Evolutionary conservation across 2,113 vertebrate genomes (phyloP), one percentile per base, ranked within the genome.

Genomic region (Ailuropoda melanoleuca): DNA sequence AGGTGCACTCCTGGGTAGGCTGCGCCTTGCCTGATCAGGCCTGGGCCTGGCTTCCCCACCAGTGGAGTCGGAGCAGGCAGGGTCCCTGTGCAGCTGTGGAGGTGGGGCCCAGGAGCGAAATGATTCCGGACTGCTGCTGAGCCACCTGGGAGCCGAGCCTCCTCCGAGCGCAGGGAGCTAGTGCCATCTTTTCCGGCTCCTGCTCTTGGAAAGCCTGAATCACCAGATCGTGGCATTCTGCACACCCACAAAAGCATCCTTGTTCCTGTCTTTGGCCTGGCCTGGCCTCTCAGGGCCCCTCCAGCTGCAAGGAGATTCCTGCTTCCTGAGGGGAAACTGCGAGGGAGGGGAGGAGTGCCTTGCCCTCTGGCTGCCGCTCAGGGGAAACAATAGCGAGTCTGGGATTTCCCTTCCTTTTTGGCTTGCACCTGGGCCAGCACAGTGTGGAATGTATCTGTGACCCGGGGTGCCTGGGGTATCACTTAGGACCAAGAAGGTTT

Each of bases 351-450:
- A 29, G 11, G 7, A 14, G 2, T 4, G 5, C 31, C 43, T 13
- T 24, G 4, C 31, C 21, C 39, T 77, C 11, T 62, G 84, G 72
- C 84, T 15, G 34, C 4, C 15, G 72, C 8, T 43, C 19, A 7
- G 6, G 10, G 58, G 89, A 50, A 92, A 18, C 26, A 53, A 2
- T 4, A 21, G 29, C 0, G 0, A 29, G 4, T 11, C 93, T 46
- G 70, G 37, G 60, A 8, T 56, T 86, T 24, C 55, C 48, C 24
- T 53, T 70, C 26, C 17, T 48, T 17, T 26, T 21, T 55, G 53
- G 39, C n/a, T 0, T 3, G 19, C 3, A 0, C 13, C 9, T 31
- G 74, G 4, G 26, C 1, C 34, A 3, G 37, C 50, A 9, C 17
- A 19, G 10, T 0, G 15, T 83, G 26, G 34, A 14, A 9, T 2